phyloP scores from a whole-genome alignment of 2,113 vertebrate species.

The Tyrannus savana region DNA sequence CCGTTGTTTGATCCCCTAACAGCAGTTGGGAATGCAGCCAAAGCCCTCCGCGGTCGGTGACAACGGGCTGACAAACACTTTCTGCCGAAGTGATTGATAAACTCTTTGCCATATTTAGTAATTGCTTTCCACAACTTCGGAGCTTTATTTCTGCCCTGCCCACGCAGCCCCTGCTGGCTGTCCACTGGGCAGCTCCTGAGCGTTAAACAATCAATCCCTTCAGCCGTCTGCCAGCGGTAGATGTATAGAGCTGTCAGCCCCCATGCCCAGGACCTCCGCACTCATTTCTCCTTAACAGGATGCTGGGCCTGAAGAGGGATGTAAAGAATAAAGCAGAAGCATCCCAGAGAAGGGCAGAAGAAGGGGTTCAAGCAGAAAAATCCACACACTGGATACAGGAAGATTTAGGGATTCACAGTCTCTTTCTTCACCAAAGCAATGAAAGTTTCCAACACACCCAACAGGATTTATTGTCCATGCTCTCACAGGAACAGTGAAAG shows the following conservation, averaged over 20 bases:
- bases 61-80: neutral
- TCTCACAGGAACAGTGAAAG: neutral
- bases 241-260: neutral
- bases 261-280: neutral
- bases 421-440: neutral
- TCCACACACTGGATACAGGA: neutral
- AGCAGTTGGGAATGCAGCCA: neutral
- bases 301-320: neutral
- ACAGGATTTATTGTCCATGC: neutral
- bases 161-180: neutral
- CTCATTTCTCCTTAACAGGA: neutral
- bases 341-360: neutral
- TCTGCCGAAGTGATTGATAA: neutral
- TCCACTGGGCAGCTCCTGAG: neutral
- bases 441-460: neutral
- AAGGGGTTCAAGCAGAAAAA: neutral
- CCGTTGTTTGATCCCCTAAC: neutral
- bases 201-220: neutral
- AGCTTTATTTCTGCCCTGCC: neutral
- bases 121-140: neutral
- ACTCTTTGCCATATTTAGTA: neutral
- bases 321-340: neutral
- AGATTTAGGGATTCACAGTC: neutral
- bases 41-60: neutral
- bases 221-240: neutral